Base-by-base conservation (phyloP, 35 echinoderm and acorn worm genomes). In the Stichopus chloronotus region DNA sequence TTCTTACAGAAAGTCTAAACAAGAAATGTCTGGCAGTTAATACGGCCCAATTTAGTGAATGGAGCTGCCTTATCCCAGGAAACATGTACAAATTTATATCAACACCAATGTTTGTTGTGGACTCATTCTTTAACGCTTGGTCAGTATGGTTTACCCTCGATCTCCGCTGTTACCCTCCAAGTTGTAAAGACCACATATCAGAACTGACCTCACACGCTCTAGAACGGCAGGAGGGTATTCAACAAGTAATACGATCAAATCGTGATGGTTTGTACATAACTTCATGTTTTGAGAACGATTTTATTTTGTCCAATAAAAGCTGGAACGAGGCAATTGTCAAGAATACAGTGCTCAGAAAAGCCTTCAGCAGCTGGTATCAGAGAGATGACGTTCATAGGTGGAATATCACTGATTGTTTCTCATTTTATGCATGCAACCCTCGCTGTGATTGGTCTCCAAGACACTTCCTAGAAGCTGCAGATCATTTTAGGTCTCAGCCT, bases 201-300 rank as follows among this genome's bases (percentile, higher is more conserved):
- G 13, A 12, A n/a, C 59, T 89, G 9, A 89, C 87, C 7, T 58
- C 19, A 53, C 61, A 89, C 23, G 87, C 6, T 21, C 9, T 63
- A 9, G 87, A 89, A 52, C 57, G 57, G 9, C 30, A 71, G 21
- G 52, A 65, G 25, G 21, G 87, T 16, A 22, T 89, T 16, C 59
- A 89, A 43, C 17, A 89, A 52, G 52, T 89, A 21, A 16, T 63
- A 59, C 22, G 43, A 9, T 65, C 59, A 19, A 74, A 65, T 16
- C 55, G 20, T 21, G 30, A 89, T 61, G 87, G 87, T 30, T 52
- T 89, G 23, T 89, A 52, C 57, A 52, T 89, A 8, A 89, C 87
- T 8, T 89, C 87, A 65, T 89, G 87, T 61, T 89, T 89, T 72
- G 87, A 89, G 25, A 72, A 89, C 55, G 60, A 89, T n/a, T 89